Evolutionary conservation across 2,113 vertebrate species (phyloP).

Genomic region (Ursus arctos): DNA sequence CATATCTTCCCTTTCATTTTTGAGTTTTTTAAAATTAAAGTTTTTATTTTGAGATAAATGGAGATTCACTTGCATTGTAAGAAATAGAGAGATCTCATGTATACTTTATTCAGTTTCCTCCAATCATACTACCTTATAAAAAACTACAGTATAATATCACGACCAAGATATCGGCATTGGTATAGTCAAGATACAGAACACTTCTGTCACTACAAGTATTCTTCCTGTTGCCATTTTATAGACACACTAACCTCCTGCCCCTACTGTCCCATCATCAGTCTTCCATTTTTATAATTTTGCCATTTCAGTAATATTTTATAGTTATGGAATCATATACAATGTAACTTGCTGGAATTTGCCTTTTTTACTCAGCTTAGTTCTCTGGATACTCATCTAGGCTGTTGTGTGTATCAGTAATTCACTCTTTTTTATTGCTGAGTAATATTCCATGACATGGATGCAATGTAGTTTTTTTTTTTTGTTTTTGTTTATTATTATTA

Average conservation of each 20-base stretch:
- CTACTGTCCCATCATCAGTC: neutral
- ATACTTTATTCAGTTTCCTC: neutral
- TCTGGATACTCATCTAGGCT: neutral
- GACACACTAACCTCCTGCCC: neutral
- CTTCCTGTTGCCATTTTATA: neutral
- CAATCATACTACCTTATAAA: neutral
- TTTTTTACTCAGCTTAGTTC: neutral
- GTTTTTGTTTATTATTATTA: too few relatives aligned
- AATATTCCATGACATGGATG: neutral
- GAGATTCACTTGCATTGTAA: neutral
- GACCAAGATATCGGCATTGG: neutral
- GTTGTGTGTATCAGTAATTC: neutral
- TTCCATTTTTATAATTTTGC: neutral
- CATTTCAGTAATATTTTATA: neutral
- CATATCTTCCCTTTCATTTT: neutral
- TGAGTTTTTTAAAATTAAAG: neutral
- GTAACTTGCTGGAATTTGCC: neutral
- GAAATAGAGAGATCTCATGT: neutral
- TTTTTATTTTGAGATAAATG: conserved; percentile 10
- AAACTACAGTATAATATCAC: neutral
- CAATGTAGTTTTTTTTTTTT: neutral
- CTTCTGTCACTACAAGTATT: neutral
- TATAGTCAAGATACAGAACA: neutral
- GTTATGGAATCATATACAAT: neutral
- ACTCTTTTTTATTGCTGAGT: neutral